A percentile compares a stretch with the other conserved stretches of the same genome.
These are phyloP conservation scores for Rhabdomys pumilio DNA, from an alignment of 2,797 vertebrate species.

Conservation along the genomic window DNA sequence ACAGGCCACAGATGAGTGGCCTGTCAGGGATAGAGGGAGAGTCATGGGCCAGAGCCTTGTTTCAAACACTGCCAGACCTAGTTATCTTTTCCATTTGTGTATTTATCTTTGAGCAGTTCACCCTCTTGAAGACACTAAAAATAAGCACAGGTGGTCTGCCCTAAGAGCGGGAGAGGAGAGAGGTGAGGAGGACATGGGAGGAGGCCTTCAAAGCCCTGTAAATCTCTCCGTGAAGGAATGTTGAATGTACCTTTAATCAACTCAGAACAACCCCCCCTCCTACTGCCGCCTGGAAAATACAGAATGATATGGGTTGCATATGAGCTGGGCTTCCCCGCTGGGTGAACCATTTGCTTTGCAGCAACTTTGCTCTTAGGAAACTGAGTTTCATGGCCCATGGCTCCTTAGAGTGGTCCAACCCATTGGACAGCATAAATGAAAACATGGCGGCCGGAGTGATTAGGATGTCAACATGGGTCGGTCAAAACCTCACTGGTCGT, in stretches of 20 bases:
- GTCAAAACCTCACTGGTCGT: neutral
- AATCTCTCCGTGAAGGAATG: neutral
- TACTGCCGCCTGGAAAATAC: neutral
- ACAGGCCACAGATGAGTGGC: neutral
- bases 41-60: neutral
- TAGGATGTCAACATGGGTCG: neutral
- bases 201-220: neutral
- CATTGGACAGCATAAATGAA: neutral
- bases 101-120: slow-evolving; percentile 13
- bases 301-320: neutral
- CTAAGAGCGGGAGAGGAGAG: rapidly evolving
- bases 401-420: too few relatives aligned
- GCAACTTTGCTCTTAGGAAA: neutral
- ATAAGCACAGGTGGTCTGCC: neutral
- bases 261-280: neutral
- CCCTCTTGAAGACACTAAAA: neutral
- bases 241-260: neutral
- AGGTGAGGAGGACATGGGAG: neutral
- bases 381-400: neutral
- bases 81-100: slow-evolving; percentile 22
- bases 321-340: neutral
- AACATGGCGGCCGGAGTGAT: neutral
- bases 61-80: slow-evolving; percentile 45
- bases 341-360: neutral
- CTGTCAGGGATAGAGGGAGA: neutral